A percentile compares a stretch with the other conserved stretches of the same genome.
Evolutionary conservation across 2,888 invertebrate genomes (phyloP).

Genomic region (Polietes domitor): DNA sequence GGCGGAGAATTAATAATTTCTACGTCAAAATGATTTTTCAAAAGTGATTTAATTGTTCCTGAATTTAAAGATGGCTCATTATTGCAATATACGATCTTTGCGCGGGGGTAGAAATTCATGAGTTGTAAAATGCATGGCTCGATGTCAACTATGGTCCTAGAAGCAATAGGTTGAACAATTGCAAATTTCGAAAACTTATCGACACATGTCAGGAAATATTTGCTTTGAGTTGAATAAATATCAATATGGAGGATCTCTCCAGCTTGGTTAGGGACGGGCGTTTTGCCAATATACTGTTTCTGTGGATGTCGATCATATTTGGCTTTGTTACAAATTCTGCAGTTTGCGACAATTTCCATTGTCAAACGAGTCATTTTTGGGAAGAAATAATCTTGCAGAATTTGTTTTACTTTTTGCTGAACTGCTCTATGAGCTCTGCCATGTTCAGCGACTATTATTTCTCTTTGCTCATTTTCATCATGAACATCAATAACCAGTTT

Average conservation of each 20-base stretch:
- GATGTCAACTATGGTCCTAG: slow-evolving; percentile 65
- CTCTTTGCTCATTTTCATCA: slow-evolving; percentile 56
- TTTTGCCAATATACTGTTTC: slow-evolving; percentile 41
- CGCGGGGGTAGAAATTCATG: slow-evolving; percentile 43
- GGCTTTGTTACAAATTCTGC: too few relatives aligned
- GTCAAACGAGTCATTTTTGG: too few relatives aligned
- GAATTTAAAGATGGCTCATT: too few relatives aligned
- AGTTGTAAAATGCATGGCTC: slow-evolving; percentile 57
- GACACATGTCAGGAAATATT: slow-evolving; percentile 33
- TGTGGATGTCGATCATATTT: slow-evolving; percentile 61
- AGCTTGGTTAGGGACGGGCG: slow-evolving; percentile 46
- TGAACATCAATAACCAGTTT: slow-evolving; percentile 35
- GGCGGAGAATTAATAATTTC: slow-evolving; percentile 58
- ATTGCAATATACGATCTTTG: slow-evolving; percentile 60
- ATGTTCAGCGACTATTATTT: neutral
- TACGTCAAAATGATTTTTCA: slow-evolving; percentile 52
- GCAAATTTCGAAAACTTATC: too few relatives aligned
- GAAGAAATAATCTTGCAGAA: too few relatives aligned
- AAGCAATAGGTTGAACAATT: slow-evolving; percentile 59
- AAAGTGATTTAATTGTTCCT: slow-evolving; percentile 63
- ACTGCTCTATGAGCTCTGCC: neutral
- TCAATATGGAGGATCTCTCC: slow-evolving; percentile 47
- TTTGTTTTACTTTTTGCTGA: slow-evolving; percentile 62
- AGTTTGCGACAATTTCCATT: too few relatives aligned
- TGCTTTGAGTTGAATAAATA: slow-evolving; percentile 49